phyloP scores from a whole-genome alignment of 2,888 invertebrate species.

The Sepioteuthis lessoniana region DNA sequence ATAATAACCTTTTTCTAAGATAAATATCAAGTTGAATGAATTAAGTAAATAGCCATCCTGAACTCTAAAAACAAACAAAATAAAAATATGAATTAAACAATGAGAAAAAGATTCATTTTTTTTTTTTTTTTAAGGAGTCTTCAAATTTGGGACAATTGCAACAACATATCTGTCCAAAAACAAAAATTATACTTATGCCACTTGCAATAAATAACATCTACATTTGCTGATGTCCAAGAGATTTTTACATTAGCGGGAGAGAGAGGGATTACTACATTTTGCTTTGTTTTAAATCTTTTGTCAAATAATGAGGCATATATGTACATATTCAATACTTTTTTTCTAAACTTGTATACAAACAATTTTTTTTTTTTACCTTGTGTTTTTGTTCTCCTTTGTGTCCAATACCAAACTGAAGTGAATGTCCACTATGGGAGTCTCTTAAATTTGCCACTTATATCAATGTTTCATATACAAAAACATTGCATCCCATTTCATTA shows the following conservation, averaged over 20 bases:
- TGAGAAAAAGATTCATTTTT: background rate
- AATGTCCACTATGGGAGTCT: background rate
- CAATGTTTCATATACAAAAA: background rate
- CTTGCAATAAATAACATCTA: background rate
- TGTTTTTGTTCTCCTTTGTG: background rate
- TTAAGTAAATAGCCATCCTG: background rate
- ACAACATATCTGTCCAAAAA: background rate
- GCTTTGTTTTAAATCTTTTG: background rate
- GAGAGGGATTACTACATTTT: background rate
- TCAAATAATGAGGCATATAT: background rate
- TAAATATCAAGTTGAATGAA: background rate
- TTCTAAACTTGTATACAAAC: background rate
- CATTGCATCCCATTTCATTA: conserved; percentile 1
- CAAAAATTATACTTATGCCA: background rate
- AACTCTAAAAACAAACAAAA: background rate
- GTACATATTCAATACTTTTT: background rate
- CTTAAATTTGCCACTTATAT: background rate
- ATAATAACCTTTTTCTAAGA: background rate
- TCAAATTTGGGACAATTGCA: background rate
- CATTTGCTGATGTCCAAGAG: background rate
- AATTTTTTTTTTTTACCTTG: background rate
- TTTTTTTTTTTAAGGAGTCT: background rate
- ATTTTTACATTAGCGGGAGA: background rate
- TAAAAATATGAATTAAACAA: background rate
- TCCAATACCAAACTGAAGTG: background rate